These are phyloP conservation scores for Calameuta pallipes DNA, from an alignment of 2,888 invertebrate species.

Conservation along the genomic window DNA sequence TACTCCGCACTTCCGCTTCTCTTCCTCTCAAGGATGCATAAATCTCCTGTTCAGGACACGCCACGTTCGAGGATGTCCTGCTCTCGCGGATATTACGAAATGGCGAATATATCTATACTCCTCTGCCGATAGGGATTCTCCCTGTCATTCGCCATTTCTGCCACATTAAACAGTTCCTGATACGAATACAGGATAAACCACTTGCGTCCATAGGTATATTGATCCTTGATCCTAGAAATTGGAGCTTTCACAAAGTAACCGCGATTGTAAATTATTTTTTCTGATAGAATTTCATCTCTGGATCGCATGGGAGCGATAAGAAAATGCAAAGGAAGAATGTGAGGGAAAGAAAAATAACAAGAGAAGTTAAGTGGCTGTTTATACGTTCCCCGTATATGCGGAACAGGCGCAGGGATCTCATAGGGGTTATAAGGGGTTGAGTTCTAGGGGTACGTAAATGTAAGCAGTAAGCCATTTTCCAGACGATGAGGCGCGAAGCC, in stretches of 20 bases:
- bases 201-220: not conserved
- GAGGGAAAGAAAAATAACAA: conserved; percentile 20
- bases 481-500: conserved; percentile 67
- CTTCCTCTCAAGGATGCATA: conserved; percentile 56
- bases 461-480: conserved; percentile 67
- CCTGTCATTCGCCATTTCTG: not conserved
- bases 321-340: conserved; percentile 12
- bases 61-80: conserved; percentile 30
- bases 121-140: not conserved
- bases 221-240: not conserved
- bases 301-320: conserved; percentile 14
- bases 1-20: conserved; percentile 56
- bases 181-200: not conserved
- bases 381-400: conserved; percentile 30
- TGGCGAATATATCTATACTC: conserved; percentile 25
- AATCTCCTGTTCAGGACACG: conserved; percentile 49
- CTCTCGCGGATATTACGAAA: conserved; percentile 52
- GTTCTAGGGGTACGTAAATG: conserved; percentile 52
- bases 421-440: conserved; percentile 11
- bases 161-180: not conserved
- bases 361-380: conserved; percentile 53
- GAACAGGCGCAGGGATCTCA: not conserved
- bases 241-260: not conserved
- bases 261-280: not conserved
- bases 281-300: not conserved